Evolutionary conservation across 2,888 invertebrate species (phyloP).

Genomic region (Tenthredo amoena): DNA sequence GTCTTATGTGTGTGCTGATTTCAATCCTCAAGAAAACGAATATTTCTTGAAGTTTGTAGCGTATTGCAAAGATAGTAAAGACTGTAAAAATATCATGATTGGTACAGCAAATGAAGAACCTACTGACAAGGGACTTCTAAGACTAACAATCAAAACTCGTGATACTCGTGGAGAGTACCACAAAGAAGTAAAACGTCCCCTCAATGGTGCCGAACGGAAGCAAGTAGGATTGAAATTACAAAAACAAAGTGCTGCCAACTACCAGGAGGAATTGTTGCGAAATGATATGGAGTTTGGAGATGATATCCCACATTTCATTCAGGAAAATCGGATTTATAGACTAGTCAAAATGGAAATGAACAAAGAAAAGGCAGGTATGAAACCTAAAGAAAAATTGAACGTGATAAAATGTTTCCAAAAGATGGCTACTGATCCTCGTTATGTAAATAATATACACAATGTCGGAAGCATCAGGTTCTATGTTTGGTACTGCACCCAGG

Average conservation of each 20-base stretch:
- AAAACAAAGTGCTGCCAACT: slow-evolving; percentile 51
- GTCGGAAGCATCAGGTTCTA: slow-evolving; percentile 54
- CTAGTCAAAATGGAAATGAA: slow-evolving; percentile 52
- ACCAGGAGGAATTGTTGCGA: slow-evolving; percentile 40
- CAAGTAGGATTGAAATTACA: slow-evolving; percentile 45
- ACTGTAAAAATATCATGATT: slow-evolving; percentile 53
- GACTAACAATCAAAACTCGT: slow-evolving; percentile 49
- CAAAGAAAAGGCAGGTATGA: slow-evolving; percentile 47
- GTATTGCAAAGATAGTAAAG: slow-evolving; percentile 51
- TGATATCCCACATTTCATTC: slow-evolving; percentile 50
- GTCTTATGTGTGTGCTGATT: slow-evolving; percentile 42
- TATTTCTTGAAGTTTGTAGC: slow-evolving; percentile 52
- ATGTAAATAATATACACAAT: slow-evolving; percentile 36
- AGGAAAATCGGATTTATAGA: slow-evolving; percentile 50
- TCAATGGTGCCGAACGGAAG: slow-evolving; percentile 54
- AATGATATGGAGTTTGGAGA: slow-evolving; percentile 54
- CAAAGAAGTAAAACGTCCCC: slow-evolving; percentile 52
- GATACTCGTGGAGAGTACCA: slow-evolving; percentile 56
- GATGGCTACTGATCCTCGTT: slow-evolving; percentile 52
- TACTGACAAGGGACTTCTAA: slow-evolving; percentile 49
- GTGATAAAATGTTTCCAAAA: slow-evolving; percentile 50
- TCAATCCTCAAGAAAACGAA: not conserved
- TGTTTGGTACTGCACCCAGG: slow-evolving; percentile 53
- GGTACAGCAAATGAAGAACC: slow-evolving; percentile 51
- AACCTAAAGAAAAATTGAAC: slow-evolving; percentile 47